Conservation (phyloP, 2,113 vertebrate species). For the Chascanopsetta lugubris region DNA sequence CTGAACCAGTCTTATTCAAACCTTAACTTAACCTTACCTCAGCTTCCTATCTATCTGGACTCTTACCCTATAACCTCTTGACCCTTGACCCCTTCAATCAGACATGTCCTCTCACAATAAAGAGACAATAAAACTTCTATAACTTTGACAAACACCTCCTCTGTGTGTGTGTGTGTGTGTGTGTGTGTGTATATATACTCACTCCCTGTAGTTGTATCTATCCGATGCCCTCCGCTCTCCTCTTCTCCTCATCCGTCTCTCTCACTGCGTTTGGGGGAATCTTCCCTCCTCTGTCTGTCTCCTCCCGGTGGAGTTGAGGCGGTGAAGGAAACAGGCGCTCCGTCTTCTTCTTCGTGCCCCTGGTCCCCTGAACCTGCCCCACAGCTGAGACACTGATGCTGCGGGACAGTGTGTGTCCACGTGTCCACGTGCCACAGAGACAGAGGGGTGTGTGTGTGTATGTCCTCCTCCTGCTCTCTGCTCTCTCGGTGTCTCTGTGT, state of each 20-base stretch:
- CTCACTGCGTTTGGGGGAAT: constrained; percentile 67
- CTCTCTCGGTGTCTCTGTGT: background rate
- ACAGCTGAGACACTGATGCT: constrained; percentile 13
- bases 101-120: no score
- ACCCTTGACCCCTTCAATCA: no score
- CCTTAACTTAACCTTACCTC: no score
- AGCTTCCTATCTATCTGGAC: no score
- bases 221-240: constrained; percentile 76
- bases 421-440: background rate
- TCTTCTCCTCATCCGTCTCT: constrained; percentile 72
- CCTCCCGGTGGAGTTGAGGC: constrained; percentile 52
- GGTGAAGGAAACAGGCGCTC: constrained; percentile 42
- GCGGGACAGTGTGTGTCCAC: background rate
- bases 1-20: no score
- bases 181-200: no score
- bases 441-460: constrained; percentile 5
- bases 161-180: no score
- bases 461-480: constrained; percentile 1
- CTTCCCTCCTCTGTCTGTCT: constrained; percentile 66
- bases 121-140: no score
- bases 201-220: constrained; percentile 67
- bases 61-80: no score
- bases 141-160: no score
- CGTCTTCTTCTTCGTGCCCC: constrained; percentile 37
- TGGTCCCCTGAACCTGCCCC: constrained; percentile 23